These are phyloP conservation scores for Trichacis sp. DNA, from an alignment of 2,888 invertebrate species.

Conservation along the genomic window DNA sequence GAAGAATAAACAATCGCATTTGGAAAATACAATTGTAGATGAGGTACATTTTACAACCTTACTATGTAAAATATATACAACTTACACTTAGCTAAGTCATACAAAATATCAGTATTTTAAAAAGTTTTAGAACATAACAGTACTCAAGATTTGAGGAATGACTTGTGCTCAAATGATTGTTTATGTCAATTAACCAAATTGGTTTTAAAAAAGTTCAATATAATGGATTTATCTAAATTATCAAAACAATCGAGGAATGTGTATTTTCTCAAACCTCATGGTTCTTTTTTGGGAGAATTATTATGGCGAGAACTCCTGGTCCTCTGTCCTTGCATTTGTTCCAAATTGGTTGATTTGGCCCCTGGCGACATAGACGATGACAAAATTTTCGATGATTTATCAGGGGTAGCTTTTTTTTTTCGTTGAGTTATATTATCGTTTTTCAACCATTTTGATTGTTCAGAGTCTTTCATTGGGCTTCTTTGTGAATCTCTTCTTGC, in stretches of 20 bases:
- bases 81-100: neutral
- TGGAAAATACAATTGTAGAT: neutral
- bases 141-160: neutral
- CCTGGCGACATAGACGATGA: neutral
- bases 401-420: neutral
- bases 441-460: neutral
- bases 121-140: no score
- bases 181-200: no score
- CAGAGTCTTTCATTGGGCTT: neutral
- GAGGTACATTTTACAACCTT: neutral
- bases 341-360: neutral
- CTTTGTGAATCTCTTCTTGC: neutral
- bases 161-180: neutral
- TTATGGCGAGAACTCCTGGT: neutral
- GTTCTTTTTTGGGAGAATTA: neutral
- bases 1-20: neutral
- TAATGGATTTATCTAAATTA: no score
- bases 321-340: neutral
- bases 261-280: neutral
- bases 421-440: neutral
- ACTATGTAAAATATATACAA: neutral
- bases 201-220: no score
- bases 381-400: neutral
- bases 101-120: neutral
- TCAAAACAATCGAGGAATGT: neutral